Base-by-base conservation (phyloP, 2,113 vertebrate genomes). In the Melierax canorus region DNA sequence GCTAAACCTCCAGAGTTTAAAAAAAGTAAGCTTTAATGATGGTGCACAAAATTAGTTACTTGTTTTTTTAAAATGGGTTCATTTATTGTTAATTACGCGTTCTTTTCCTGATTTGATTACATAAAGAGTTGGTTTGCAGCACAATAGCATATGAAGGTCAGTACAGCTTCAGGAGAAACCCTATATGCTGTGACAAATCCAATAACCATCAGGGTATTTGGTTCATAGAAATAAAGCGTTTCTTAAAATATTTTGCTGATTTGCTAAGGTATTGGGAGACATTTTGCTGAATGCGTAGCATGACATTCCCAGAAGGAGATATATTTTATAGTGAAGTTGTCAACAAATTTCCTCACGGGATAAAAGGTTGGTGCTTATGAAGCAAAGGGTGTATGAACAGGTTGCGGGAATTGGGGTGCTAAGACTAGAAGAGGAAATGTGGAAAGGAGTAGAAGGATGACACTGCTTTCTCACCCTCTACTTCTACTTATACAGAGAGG, bases 121-220 rank as follows among this genome's bases (percentile, higher is more conserved):
- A 93, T 72, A 87, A 96, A 97, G 87, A 92, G 73, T 66, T 96
- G 84, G 51, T 82, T 97, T 97, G 96, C 97, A 97, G 93, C 80
- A 75, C 58, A 95, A 97, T 68, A 95, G 90, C 12, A 2, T 17
- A 71, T 45, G 91, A 96, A 97, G 97, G 96, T 96, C 96, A 96
- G 84, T 66, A 71, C 9, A 39, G 94, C 76, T 95, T 91, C 81
- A 94, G 94, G 72, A 96, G 98, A 98, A 98, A 98, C 86, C 73
- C 92, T 97, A 98, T 97, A 94, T 62, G 53, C 98, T 97, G 97
- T 98, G 96, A 98, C 97, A 97, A 98, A 98, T 97, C 95, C 78
- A 97, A 94, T 98, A 97, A 97, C 88, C 83, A 97, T 92, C 95
- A 97, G 92, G 87, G 95, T 95, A 97, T 97, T 97, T 88, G 76